These are phyloP conservation scores for Pseudochromis fuscus DNA, from an alignment of 2,797 vertebrate genomes.

Conservation along the genomic window DNA sequence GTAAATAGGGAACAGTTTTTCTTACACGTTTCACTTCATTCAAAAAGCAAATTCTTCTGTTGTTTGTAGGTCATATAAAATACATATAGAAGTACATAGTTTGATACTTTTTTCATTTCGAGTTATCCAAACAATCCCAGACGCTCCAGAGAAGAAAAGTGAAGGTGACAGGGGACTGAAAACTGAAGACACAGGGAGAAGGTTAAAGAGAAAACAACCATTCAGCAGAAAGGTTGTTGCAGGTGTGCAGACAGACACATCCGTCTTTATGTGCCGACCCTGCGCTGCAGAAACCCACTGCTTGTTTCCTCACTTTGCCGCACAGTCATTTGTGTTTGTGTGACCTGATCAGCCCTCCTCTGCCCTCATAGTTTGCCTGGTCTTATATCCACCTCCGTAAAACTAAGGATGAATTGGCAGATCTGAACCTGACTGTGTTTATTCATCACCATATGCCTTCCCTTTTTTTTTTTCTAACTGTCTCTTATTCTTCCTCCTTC, in stretches of 20 bases:
- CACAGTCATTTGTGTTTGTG: slow-evolving; percentile 31
- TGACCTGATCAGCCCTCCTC: slow-evolving; percentile 18
- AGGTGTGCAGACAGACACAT: slow-evolving; percentile 35
- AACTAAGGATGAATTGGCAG: slow-evolving; percentile 44
- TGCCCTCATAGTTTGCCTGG: slow-evolving; percentile 17
- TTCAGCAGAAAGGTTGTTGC: slow-evolving; percentile 45
- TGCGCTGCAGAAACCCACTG: slow-evolving; percentile 52
- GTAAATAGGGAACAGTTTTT: neutral
- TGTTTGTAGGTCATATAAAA: too few species aligned
- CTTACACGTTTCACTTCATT: too few species aligned
- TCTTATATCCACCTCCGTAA: slow-evolving; percentile 35
- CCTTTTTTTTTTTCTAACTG: neutral
- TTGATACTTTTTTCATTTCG: neutral
- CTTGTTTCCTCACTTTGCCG: slow-evolving; percentile 52
- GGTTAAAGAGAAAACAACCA: slow-evolving; percentile 24
- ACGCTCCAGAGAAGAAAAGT: neutral
- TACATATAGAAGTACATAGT: too few species aligned
- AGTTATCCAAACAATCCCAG: neutral
- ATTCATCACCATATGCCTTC: slow-evolving; percentile 42
- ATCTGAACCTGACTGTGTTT: slow-evolving; percentile 34
- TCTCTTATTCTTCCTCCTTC: slow-evolving; percentile 23
- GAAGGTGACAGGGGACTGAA: neutral
- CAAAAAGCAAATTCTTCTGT: too few species aligned
- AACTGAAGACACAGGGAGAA: neutral
- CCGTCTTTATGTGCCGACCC: slow-evolving; percentile 16